These are phyloP conservation scores for Aythya baeri DNA, from an alignment of 2,113 vertebrate genomes.

Conservation along the genomic window DNA sequence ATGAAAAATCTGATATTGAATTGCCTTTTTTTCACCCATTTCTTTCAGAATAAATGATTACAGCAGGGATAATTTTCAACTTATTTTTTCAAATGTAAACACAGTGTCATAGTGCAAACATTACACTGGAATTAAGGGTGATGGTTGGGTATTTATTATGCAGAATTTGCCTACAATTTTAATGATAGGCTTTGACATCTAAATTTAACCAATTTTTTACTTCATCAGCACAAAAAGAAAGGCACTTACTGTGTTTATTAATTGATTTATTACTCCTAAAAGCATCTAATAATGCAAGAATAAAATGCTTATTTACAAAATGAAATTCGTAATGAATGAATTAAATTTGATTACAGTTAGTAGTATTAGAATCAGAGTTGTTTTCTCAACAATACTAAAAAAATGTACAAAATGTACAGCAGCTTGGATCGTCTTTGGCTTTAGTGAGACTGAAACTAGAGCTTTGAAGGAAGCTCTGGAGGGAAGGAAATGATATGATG, in stretches of 20 bases:
- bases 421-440: background rate
- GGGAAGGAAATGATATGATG: background rate
- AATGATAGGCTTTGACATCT: constrained; percentile 1
- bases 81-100: background rate
- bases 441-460: background rate
- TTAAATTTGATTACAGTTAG: background rate
- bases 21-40: background rate
- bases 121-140: constrained; percentile 12
- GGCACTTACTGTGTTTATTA: background rate
- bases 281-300: background rate
- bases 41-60: background rate
- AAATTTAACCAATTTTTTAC: constrained; percentile 33
- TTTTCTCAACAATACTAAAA: background rate
- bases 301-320: constrained; percentile 19
- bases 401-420: background rate
- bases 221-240: constrained; percentile 15
- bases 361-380: background rate
- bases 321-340: background rate
- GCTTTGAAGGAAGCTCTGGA: background rate
- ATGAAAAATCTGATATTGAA: background rate
- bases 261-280: constrained; percentile 45
- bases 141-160: constrained; percentile 16
- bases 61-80: background rate
- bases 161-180: background rate
- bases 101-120: background rate